A percentile compares a stretch with the other conserved stretches of the same genome.
Evolutionary conservation across 1,140 invertebrate genomes (phyloP).

Genomic region (Micrasema longulum): DNA sequence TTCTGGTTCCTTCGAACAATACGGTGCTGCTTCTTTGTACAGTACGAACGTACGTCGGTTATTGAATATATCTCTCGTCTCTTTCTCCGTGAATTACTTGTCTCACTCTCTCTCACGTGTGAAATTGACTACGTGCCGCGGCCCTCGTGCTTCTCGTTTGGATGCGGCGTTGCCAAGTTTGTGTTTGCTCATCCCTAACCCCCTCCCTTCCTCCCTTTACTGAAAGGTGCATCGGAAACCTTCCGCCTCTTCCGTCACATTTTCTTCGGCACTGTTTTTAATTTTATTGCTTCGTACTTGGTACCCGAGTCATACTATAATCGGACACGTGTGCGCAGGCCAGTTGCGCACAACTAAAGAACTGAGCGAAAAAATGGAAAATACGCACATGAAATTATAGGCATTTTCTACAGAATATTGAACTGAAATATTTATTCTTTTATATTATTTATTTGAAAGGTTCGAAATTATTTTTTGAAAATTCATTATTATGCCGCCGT

Average conservation of each 20-base stretch:
- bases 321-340: constrained; percentile 23
- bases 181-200: constrained; percentile 12
- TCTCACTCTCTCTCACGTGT: constrained; percentile 10
- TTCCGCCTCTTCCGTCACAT: constrained; percentile 30
- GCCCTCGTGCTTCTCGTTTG: neutral
- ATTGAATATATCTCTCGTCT: neutral
- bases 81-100: constrained; percentile 8
- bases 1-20: neutral
- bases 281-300: neutral
- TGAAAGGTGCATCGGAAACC: constrained; percentile 28
- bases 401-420: no score
- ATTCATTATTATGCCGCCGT: no score
- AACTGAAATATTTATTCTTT: no score
- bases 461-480: no score
- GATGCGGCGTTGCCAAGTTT: constrained; percentile 27
- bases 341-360: constrained; percentile 24
- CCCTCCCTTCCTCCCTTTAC: neutral
- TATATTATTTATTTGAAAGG: no score
- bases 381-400: no score
- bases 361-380: no score
- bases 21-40: neutral
- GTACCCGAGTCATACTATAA: neutral
- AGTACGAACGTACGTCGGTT: neutral
- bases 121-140: constrained; percentile 25
- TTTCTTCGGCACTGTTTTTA: constrained; percentile 28